Evolutionary conservation across 2,113 vertebrate genomes (phyloP), one percentile per base, ranked within the genome.

Genomic region (Dicentrarchus labrax): DNA sequence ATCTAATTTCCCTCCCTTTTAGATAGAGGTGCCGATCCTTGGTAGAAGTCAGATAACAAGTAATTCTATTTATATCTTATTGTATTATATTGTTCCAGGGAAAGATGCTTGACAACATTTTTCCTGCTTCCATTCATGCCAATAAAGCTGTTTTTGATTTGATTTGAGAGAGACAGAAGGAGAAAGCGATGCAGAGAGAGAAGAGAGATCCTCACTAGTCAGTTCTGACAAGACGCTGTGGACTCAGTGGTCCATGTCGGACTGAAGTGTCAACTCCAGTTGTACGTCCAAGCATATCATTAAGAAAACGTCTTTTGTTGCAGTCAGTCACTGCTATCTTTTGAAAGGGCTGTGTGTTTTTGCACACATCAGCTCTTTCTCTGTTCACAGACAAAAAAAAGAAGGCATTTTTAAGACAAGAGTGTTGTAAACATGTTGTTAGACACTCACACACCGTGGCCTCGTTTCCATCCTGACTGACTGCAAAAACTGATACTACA

Each of bases 271-370:
- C 84, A 76, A 80, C 82, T 85, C 68, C 77, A 67, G 47, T 88
- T 68, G 76, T 56, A 89, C 51, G 68, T 80, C 88, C 85, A 83
- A 75, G 88, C 85, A 79, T 82, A 82, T 90, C 53, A 86, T 91
- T 84, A 88, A 76, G 79, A 85, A 72, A 80, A 87, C 19, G 56
- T 85, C 76, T 88, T 90, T 77, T 90, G 86, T 86, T 81, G 54
- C 60, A 72, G 75, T 68, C 89, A 70, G 43, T 85, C 75, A 61
- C 48, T 8, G 41, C 76, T 75, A 56, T 74, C 71, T 64, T 77
- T 64, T 78, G 9, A 74, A 47, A 48, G 61, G 22, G 51, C 59
- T 36, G 54, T 41, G 15, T 11, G 36, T 85, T 78, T 39, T 78
- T 39, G 57, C 72, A 76, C 71, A 69, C 74, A 73, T 76, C 76